phyloP scores from a whole-genome alignment of 2,113 vertebrate species.

The Leiothrix lutea region DNA sequence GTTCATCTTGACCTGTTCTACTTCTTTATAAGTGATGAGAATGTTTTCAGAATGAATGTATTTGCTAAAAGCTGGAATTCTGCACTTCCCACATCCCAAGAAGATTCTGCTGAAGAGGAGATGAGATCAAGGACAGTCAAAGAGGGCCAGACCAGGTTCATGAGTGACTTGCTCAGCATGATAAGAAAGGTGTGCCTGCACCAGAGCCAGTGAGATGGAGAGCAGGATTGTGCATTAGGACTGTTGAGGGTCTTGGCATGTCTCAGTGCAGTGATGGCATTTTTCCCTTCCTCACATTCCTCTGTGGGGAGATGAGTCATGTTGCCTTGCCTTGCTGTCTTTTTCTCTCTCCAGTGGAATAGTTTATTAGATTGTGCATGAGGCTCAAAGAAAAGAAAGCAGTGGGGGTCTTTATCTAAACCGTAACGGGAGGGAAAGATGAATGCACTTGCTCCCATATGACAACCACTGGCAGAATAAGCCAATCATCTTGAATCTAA shows the following conservation, averaged over 20 bases:
- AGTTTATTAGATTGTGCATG: conserved; percentile 2
- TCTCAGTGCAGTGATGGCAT: not conserved
- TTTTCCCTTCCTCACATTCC: not conserved
- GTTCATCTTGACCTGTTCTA: not conserved
- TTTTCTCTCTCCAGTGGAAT: not conserved
- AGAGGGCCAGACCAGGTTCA: not conserved
- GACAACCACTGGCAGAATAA: not conserved
- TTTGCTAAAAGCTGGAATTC: not conserved
- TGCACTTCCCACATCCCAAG: not conserved
- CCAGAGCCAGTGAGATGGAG: not conserved
- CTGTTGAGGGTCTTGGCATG: fast-evolving
- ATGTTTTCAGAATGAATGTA: not conserved
- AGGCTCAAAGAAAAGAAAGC: conserved; percentile 14
- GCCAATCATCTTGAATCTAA: conserved; percentile 37
- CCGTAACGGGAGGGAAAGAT: conserved; percentile 27
- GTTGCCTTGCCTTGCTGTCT: not conserved
- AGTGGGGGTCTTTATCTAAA: conserved; percentile 22
- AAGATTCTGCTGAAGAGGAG: not conserved
- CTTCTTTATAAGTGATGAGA: not conserved
- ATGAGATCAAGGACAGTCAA: not conserved
- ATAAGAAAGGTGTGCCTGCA: not conserved
- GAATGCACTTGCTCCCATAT: not conserved
- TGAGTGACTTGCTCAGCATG: not conserved
- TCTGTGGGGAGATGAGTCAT: not conserved
- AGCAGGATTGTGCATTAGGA: not conserved